These are phyloP conservation scores for Cephalopachus bancanus DNA, from an alignment of 2,797 vertebrate genomes.

Conservation along the genomic window DNA sequence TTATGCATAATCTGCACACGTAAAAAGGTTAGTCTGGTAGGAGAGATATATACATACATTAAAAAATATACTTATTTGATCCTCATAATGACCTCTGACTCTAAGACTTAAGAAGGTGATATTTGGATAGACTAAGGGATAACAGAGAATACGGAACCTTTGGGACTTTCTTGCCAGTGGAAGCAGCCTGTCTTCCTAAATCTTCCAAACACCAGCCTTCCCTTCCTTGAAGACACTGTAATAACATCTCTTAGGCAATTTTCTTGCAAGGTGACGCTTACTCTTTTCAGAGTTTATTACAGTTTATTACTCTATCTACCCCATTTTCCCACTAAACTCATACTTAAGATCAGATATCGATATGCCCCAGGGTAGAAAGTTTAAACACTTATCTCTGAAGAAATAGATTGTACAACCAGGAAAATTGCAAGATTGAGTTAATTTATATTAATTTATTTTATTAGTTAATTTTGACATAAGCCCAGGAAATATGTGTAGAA, in stretches of 20 bases:
- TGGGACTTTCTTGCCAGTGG: background rate
- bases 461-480: slow-evolving; percentile 24
- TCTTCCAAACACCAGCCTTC: background rate
- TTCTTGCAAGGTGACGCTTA: background rate
- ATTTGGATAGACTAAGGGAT: background rate
- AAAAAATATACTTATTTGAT: background rate
- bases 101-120: background rate
- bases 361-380: background rate
- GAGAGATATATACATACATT: background rate
- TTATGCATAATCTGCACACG: background rate
- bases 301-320: background rate
- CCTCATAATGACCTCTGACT: background rate
- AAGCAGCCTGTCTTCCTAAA: background rate
- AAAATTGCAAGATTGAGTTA: background rate
- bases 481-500: background rate
- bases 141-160: background rate
- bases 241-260: background rate
- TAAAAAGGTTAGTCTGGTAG: background rate
- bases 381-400: background rate
- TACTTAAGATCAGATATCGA: background rate
- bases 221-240: background rate
- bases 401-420: background rate
- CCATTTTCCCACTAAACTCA: background rate
- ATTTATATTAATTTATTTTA: background rate
- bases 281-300: no score